Evolutionary conservation across 2,797 vertebrate genomes (phyloP).

Genomic region (Rhinella marina): DNA sequence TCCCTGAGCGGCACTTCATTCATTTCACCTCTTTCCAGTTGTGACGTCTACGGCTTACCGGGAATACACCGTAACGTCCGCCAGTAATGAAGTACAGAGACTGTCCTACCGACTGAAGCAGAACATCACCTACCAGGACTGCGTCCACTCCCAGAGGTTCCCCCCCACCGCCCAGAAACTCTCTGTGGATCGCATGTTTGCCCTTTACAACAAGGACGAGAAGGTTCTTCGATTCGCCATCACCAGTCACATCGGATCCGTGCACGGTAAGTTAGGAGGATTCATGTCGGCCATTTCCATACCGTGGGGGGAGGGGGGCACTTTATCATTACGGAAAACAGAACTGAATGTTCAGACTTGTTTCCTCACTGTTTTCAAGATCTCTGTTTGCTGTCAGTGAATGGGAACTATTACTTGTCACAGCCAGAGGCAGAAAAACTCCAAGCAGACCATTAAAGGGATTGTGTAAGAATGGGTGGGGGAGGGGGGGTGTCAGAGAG

Average conservation of each 20-base stretch:
- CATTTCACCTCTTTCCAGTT: conserved; percentile 68
- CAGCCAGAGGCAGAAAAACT: no score
- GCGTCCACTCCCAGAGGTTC: conserved; percentile 72
- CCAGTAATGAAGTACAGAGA: conserved; percentile 76
- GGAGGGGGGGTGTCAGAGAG: no score
- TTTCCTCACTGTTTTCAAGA: no score
- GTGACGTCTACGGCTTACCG: conserved; percentile 82
- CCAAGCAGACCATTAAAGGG: no score
- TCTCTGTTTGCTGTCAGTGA: no score
- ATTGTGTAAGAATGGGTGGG: no score
- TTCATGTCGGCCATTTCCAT: no score
- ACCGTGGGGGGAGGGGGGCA: no score
- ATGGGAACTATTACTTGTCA: no score
- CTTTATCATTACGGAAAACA: no score
- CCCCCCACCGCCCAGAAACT: conserved; percentile 76
- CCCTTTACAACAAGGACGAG: conserved; percentile 87
- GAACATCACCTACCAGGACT: conserved; percentile 85
- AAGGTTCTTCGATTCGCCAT: conserved; percentile 88
- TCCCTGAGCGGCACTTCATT: neutral
- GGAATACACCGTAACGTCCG: conserved; percentile 77
- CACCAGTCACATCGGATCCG: conserved; percentile 83
- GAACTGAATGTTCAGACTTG: no score
- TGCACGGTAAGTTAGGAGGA: conserved; percentile 76
- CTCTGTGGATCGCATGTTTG: conserved; percentile 81
- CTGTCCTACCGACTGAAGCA: conserved; percentile 85